A percentile compares a stretch with the other conserved stretches of the same genome.
Conservation (phyloP, 2,797 vertebrate genomes). For the Sebastes trivittatus region DNA sequence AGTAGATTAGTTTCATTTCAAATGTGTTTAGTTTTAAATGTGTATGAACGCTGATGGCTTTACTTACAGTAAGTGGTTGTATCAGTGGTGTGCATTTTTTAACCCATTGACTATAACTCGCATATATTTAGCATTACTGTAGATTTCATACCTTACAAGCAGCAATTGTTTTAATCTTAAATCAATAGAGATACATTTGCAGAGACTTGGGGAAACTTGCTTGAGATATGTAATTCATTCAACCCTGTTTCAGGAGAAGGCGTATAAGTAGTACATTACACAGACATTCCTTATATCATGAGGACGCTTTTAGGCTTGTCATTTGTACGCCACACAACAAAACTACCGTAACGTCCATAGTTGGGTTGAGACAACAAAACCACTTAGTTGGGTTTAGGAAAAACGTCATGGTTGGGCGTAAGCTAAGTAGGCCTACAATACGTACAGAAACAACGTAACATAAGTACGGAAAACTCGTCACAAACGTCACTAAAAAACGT, state of each 20-base stretch:
- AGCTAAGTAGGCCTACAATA: background rate
- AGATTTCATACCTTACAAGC: background rate
- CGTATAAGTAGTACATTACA: background rate
- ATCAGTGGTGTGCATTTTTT: background rate
- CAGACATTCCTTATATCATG: background rate
- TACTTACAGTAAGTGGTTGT: background rate
- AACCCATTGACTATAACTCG: background rate
- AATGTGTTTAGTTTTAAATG: background rate
- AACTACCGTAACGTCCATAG: no score
- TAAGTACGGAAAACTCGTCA: no score
- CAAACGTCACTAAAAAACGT: no score
- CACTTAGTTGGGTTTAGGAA: background rate
- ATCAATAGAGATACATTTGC: background rate
- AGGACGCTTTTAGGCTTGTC: background rate
- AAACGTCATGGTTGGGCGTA: background rate
- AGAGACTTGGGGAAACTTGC: background rate
- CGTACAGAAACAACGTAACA: background rate
- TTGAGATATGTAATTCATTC: background rate
- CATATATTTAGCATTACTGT: background rate
- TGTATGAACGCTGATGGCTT: background rate
- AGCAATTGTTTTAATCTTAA: background rate
- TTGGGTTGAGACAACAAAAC: background rate
- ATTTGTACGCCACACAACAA: background rate
- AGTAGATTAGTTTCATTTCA: background rate
- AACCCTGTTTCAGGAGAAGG: no score